Evolutionary conservation across 2,888 invertebrate genomes (phyloP), one percentile per base, ranked within the genome.

Genomic region (Macrosiphum euphorbiae): DNA sequence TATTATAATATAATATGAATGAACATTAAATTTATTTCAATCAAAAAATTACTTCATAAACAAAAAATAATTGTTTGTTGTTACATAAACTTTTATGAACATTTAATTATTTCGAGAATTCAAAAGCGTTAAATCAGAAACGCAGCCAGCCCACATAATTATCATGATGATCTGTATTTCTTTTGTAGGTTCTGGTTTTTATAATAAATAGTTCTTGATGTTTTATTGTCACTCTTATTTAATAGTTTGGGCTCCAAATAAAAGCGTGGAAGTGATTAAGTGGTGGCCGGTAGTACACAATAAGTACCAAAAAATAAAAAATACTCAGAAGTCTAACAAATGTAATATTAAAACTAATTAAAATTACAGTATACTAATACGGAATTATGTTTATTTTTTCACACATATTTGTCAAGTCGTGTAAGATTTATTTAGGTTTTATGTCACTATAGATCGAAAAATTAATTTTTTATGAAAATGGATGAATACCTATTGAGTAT

Each of bases 41-140:
- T 24, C 35, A 78, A 78, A 78, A 67, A 35, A 78, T 35, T 20
- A 78, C 35, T 35, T 78, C 35, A 35, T 35, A 78, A 35, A 78
- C 35, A 78, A 78, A 78, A 78, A 78, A 78, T 78, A 78, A 78
- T 78, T 78, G 78, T 78, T 78, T 35, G 35, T 78, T 78, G 78
- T 35, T 35, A 78, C 35, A 78, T 78, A 78, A 78, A 78, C 35
- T 78, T 78, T 78, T 78, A 78, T 35, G 8, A 78, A 78, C 78
- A 78, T 78, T 78, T 78, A 35, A 78, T 78, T 78, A 78, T 78
- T 35, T 35, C 35, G 1, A 78, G 78, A 78, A 78, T 78, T 35
- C 35, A 78, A 35, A 35, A 78, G 78, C 78, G 35, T 78, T 35
- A 41, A 78, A 78, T 78, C 35, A 35, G 78, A 41, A 78, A 78